phyloP scores from a whole-genome alignment of 2,113 vertebrate species.

The Oncorhynchus masou region DNA sequence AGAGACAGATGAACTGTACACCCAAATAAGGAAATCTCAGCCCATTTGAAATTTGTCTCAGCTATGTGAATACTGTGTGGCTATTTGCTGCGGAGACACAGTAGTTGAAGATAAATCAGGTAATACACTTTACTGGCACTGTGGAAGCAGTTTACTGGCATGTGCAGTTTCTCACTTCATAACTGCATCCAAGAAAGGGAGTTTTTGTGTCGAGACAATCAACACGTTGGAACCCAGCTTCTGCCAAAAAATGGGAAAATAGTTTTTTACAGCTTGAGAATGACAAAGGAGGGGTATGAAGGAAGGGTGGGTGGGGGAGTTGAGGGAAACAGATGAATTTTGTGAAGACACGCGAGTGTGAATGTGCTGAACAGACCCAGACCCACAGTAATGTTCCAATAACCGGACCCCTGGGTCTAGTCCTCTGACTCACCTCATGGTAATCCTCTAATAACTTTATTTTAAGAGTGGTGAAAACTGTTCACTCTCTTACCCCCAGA shows the following conservation, averaged over 20 bases:
- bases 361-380: constrained; percentile 32
- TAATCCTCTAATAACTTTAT: constrained; percentile 21
- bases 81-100: neutral
- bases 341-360: constrained; percentile 9
- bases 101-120: constrained; percentile 4
- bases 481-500: constrained; percentile 8
- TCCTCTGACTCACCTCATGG: constrained; percentile 7
- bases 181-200: neutral
- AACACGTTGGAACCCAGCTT: neutral
- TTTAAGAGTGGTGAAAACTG: neutral
- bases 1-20: neutral
- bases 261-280: neutral
- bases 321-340: neutral
- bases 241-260: neutral
- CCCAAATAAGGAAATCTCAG: constrained; percentile 2
- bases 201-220: constrained; percentile 6
- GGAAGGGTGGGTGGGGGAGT: neutral
- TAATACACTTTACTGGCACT: constrained; percentile 4
- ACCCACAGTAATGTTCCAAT: constrained; percentile 23
- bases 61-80: neutral
- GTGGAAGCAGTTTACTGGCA: neutral
- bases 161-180: neutral
- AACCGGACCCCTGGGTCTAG: constrained; percentile 19
- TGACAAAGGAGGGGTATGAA: constrained; percentile 1
- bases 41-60: neutral